Base-by-base conservation (phyloP, 53 echinoderm and acorn worm genomes). In the Apostichopus leukothele region DNA sequence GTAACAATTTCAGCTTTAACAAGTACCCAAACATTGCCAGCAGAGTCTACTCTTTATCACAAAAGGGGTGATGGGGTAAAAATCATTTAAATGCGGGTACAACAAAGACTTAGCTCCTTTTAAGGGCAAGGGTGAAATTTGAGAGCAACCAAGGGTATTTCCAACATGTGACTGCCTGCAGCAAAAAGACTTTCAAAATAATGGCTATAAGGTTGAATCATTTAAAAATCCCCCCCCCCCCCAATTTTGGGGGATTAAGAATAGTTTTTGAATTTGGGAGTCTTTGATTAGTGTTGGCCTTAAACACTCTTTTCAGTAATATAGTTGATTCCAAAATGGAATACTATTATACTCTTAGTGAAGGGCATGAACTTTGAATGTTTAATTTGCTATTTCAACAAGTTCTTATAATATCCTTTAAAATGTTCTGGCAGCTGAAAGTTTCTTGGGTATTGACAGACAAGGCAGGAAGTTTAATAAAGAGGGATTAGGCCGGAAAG, bases 391-490 rank as follows among this genome's bases (percentile, higher is more conserved):
- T 81, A 14, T 81, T 81, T 81, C 81, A 81, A 20, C 81, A 81
- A 81, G 81, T 54, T 81, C 81, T 54, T 59, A 54, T 81, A 81
- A 50, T 81, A 18, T 71, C 71, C 18, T 81, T 59, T 54, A 57
- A 54, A 81, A 59, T 53, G 23, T 81, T 7, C 59, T 54, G 39
- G 1, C 39, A 51, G 39, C 79, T 79, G n/a, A 79, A 59, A 59
- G 71, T 19, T 71, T 71, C 6, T 23, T 81, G 53, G 81, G 81
- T 9, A 19, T 22, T 81, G 81, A 81, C 23, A 59, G 81, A 81
- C 16, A 22, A 57, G 55, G 59, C 81, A 81, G 54, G 81, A 81
- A 81, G 81, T 18, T 54, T 53, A 81, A 81, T 81, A 81, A 77
- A 77, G 53, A 16, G 81, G 55, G 59, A 81, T 81, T 81, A 81